Evolutionary conservation across 2,797 vertebrate genomes (phyloP), one percentile per base, ranked within the genome.

Genomic region (Galaxias olidus): DNA sequence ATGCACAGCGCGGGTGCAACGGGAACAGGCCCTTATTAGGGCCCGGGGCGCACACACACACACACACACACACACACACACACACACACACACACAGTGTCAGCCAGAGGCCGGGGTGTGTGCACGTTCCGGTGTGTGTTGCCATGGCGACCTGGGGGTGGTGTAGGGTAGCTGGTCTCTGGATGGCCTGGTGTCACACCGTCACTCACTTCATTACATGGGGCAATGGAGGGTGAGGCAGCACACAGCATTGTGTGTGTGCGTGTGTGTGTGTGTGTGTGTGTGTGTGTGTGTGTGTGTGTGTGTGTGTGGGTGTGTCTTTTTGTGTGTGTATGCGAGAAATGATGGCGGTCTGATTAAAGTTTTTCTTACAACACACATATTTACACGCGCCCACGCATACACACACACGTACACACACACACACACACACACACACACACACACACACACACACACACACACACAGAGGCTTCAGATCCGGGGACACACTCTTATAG

Each of bases 201-300:
- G 45, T 51, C n/a, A 40, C 50, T 65, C 59, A 62, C 42, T 59
- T 67, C 20, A 63, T 67, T 66, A 61, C 65, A 72, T 10, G n/a
- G 44, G 58, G 51, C 58, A 62, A 46, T 17, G 58, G 46, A 63
- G 44, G 43, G 63, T 61, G 63, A 61, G 45, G 47, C 48, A 30
- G 51, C 58, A 50, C 12, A 42, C 49, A 30, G 30, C 30, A 30
- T 6, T 6, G 30, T 6, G 30, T 6, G 3, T 30, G 30, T 2
- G 30, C 6, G 3, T 30, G 30, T 6, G 30, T 30, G 30, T 2
- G 30, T 30, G 3, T 30, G 6, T 30, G 30, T 30, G 30, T 30
- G 30, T 30, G 30, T 30, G 2, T 46, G 15, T 9, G 13, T 14
- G 18, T 69, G 55, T 63, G 53, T 51, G 11, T n/a, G 30, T 30